Evolutionary conservation across 2,888 invertebrate species (phyloP).

Genomic region (Acronicta alni): DNA sequence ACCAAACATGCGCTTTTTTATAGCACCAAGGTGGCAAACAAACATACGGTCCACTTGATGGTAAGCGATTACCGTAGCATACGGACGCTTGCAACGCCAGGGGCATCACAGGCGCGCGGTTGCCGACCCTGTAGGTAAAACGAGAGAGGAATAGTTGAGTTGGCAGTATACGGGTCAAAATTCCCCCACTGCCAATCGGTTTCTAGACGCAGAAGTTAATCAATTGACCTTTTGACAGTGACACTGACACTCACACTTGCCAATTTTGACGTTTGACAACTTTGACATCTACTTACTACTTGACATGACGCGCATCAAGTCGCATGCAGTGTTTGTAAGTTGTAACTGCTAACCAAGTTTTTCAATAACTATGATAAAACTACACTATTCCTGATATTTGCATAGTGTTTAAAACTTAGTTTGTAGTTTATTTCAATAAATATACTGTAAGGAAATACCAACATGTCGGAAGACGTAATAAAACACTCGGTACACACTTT

Average conservation of each 20-base stretch:
- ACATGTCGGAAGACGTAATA: slow-evolving; percentile 95
- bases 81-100: no score
- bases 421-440: slow-evolving; percentile 1
- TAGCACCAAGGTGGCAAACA: no score
- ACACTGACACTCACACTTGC: no score
- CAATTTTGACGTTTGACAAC: slow-evolving; percentile 5
- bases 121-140: no score
- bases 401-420: not conserved
- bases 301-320: slow-evolving; percentile 33
- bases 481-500: slow-evolving; percentile 99
- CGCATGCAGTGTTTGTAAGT: slow-evolving; percentile 29
- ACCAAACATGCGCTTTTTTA: no score
- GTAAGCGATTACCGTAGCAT: no score
- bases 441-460: slow-evolving; percentile 33
- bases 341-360: not conserved
- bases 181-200: no score
- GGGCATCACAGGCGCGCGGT: no score
- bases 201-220: no score
- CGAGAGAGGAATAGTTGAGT: no score
- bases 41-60: no score
- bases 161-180: no score
- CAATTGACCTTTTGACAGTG: not conserved
- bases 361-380: slow-evolving; percentile 36
- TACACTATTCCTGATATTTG: slow-evolving; percentile 9
- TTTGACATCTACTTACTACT: slow-evolving; percentile 12